Conservation (phyloP, 1,140 invertebrate genomes). For the Panagrolaimus sp. region DNA sequence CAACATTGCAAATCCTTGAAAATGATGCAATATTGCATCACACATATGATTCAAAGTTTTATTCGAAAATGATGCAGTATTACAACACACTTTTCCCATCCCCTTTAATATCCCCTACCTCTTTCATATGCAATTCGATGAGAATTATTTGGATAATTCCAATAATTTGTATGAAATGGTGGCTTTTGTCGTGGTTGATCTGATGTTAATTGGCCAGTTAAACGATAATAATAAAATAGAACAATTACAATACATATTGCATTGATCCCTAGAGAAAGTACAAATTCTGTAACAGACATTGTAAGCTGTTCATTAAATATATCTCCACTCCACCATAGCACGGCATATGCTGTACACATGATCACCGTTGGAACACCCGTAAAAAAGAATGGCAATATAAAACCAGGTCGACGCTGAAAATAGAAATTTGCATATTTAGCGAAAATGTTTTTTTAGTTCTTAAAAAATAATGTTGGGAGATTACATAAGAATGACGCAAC, state of each 20-base stretch:
- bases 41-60: too few species aligned
- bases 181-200: constrained; percentile 24
- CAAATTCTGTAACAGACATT: constrained; percentile 52
- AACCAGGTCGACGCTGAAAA: constrained; percentile 35
- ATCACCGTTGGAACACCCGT: constrained; percentile 42
- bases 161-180: not conserved
- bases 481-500: too few species aligned
- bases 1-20: too few species aligned
- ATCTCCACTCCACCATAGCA: constrained; percentile 54
- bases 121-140: not conserved
- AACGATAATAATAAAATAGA: constrained; percentile 51
- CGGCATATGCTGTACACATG: constrained; percentile 51
- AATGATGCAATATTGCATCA: too few species aligned
- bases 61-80: too few species aligned
- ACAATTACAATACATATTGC: constrained; percentile 51
- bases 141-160: constrained; percentile 5
- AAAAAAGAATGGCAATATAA: constrained; percentile 55
- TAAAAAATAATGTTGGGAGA: too few species aligned
- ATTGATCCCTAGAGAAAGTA: constrained; percentile 51
- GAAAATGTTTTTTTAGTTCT: too few species aligned
- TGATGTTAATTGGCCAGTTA: constrained; percentile 41
- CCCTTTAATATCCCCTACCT: too few species aligned
- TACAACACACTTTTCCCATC: too few species aligned
- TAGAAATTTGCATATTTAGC: too few species aligned
- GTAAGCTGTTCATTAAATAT: constrained; percentile 56